Conservation (phyloP, 2,888 invertebrate genomes). For the Myopa tessellatipennis region DNA sequence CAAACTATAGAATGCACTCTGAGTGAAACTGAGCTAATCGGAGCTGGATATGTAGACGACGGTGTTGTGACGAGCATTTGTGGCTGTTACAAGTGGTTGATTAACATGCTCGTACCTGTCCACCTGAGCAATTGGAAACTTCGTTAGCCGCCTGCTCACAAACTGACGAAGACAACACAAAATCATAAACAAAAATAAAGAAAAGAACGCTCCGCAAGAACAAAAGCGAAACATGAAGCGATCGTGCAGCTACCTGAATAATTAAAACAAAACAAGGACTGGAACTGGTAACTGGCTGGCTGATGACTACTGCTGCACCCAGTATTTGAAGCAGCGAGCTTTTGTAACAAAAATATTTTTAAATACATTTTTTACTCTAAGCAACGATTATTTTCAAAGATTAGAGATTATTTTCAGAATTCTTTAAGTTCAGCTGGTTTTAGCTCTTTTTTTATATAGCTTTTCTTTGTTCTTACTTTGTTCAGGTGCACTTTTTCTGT, state of each 20-base stretch:
- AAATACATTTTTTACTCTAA: no score
- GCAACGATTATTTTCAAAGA: no score
- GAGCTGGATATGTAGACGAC: not conserved
- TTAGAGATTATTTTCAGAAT: no score
- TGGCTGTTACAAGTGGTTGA: not conserved
- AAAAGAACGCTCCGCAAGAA: not conserved
- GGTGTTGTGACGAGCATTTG: not conserved
- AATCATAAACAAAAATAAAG: not conserved
- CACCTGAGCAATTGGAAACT: not conserved
- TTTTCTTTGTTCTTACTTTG: not conserved
- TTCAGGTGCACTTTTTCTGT: not conserved
- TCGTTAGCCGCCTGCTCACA: not conserved
- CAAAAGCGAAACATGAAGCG: constrained; percentile 12
- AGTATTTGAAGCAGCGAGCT: not conserved
- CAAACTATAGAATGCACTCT: not conserved
- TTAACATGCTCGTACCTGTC: not conserved
- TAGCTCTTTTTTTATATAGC: not conserved
- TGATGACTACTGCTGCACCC: not conserved
- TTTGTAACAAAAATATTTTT: no score
- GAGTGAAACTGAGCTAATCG: not conserved
- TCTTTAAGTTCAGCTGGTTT: not conserved
- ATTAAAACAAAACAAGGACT: not conserved
- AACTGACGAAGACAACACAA: not conserved
- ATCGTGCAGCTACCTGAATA: not conserved
- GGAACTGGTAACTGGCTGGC: not conserved